Percentiles rank a stretch among this genome's conserved stretches.
Conservation (phyloP, 2,113 vertebrate species). For the Lophotis ruficrista region DNA sequence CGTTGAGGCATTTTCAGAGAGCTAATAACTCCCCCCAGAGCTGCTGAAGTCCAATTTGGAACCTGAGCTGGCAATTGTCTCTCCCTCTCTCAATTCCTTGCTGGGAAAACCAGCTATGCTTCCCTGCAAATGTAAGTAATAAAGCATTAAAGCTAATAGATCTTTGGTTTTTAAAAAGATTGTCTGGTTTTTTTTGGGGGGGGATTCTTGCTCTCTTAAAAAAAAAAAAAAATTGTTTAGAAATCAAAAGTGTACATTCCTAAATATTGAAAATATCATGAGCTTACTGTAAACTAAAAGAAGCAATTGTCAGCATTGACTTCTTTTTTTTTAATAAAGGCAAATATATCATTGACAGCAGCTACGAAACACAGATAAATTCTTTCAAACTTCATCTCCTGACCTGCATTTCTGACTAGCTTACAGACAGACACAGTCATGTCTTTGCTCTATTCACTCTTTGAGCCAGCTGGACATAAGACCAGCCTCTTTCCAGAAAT, state of each 20-base stretch:
- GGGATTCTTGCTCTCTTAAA: not conserved
- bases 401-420: not conserved
- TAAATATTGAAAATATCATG: not conserved
- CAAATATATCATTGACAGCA: not conserved
- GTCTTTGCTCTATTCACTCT: not conserved
- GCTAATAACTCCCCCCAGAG: not conserved
- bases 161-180: not conserved
- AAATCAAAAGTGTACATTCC: not conserved
- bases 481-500: slow-evolving; percentile 20
- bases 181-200: not conserved
- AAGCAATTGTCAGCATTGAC: not conserved
- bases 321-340: not conserved
- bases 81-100: not conserved
- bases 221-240: not conserved
- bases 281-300: not conserved
- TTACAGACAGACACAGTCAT: not conserved
- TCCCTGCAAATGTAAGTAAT: not conserved
- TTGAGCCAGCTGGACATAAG: not conserved
- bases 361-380: not conserved
- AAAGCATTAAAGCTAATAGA: not conserved
- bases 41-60: not conserved
- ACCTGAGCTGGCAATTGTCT: not conserved
- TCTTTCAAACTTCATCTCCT: not conserved
- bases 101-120: not conserved
- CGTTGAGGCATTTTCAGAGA: not conserved